These are phyloP conservation scores for Antitype chi DNA, from an alignment of 2,888 invertebrate species.

Conservation along the genomic window DNA sequence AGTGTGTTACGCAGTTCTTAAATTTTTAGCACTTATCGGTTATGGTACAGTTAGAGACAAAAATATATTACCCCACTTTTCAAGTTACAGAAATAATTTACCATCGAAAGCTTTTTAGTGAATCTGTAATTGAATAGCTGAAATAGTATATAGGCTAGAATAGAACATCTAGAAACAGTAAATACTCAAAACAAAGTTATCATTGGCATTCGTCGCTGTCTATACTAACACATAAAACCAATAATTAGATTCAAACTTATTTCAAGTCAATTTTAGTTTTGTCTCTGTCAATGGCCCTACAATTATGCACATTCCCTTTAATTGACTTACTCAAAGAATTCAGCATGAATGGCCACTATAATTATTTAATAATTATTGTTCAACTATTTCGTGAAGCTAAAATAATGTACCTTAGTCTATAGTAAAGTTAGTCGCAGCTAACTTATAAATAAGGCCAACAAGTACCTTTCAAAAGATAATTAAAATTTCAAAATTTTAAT, in stretches of 20 bases:
- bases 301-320: conserved; percentile 10
- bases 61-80: neutral
- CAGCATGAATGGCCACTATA: conserved; percentile 2
- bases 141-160: neutral
- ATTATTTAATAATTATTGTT: conserved; percentile 37
- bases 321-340: conserved; percentile 18
- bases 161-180: neutral
- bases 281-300: neutral
- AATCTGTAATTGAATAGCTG: neutral
- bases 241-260: neutral
- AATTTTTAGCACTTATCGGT: neutral
- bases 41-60: no score
- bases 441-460: conserved; percentile 18
- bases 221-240: neutral
- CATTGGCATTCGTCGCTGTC: neutral
- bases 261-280: conserved; percentile 12
- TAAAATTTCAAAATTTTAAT: conserved; percentile 12
- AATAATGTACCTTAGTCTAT: conserved; percentile 12
- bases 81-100: neutral
- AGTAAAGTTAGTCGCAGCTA: conserved; percentile 29
- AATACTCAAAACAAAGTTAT: neutral
- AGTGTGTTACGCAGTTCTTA: neutral
- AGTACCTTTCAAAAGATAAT: conserved; percentile 1
- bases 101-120: neutral
- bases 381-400: conserved; percentile 2